Evolutionary conservation across 2,113 vertebrate species (phyloP).

Genomic region (Lota lota): DNA sequence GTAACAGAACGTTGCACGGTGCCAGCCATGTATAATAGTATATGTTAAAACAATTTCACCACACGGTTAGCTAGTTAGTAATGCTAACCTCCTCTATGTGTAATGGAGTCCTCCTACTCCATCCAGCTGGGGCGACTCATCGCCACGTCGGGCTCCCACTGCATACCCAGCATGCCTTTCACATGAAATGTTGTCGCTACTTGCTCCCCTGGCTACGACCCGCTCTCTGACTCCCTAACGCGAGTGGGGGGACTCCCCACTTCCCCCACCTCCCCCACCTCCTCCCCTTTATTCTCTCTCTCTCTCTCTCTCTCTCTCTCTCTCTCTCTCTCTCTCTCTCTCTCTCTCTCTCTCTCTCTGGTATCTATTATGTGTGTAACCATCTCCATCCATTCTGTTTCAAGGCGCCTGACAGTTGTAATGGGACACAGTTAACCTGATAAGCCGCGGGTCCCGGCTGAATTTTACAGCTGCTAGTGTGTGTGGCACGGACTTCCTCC

Average conservation of each 20-base stretch:
- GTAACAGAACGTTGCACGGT: no score
- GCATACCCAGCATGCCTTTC: background rate
- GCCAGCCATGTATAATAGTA: no score
- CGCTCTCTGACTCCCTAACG: background rate
- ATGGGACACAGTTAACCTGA: background rate
- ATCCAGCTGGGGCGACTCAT: background rate
- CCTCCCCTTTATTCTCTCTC: background rate
- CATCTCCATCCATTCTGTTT: background rate
- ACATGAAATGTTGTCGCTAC: background rate
- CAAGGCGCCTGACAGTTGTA: background rate
- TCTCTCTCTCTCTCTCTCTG: no score
- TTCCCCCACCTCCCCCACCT: background rate
- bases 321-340: background rate
- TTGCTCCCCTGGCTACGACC: background rate
- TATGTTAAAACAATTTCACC: no score
- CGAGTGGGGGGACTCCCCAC: background rate
- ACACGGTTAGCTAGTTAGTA: no score
- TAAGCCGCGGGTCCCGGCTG: background rate
- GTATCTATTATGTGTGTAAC: no score
- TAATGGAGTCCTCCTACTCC: background rate
- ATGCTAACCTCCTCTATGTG: no score
- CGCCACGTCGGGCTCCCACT: background rate
- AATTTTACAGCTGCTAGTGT: background rate
- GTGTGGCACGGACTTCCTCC: background rate
- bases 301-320: background rate